Conservation (phyloP, 2,888 invertebrate genomes). For the Pediacus dermestoides region DNA sequence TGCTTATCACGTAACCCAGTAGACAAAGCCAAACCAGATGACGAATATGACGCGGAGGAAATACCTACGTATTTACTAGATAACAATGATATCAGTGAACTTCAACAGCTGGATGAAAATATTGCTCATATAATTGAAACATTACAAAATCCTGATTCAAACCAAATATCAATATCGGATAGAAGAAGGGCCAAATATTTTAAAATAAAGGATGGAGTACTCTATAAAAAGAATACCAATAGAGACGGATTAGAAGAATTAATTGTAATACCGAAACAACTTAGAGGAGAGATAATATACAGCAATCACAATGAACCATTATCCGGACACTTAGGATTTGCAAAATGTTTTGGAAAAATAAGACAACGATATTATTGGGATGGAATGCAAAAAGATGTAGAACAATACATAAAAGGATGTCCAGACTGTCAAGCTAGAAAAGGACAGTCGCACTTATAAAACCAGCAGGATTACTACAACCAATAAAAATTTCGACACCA, state of each 20-base stretch:
- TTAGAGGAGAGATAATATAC: slow-evolving; percentile 22
- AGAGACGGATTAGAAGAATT: too few species aligned
- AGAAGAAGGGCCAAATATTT: slow-evolving; percentile 22
- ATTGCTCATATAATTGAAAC: slow-evolving; percentile 17
- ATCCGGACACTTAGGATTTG: slow-evolving; percentile 12
- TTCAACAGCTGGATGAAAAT: slow-evolving; percentile 16
- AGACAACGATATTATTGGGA: too few species aligned
- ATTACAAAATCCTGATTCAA: slow-evolving; percentile 13
- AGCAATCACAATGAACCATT: too few species aligned
- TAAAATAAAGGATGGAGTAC: slow-evolving; percentile 15
- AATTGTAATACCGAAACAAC: too few species aligned
- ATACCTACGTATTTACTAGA: slow-evolving; percentile 18
- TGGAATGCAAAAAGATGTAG: too few species aligned
- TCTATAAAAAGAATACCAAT: slow-evolving; percentile 19
- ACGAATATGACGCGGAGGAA: slow-evolving; percentile 10
- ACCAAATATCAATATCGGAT: too few species aligned
- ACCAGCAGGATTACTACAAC: too few species aligned
- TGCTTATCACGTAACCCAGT: slow-evolving; percentile 21
- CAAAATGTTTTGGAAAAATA: slow-evolving; percentile 21
- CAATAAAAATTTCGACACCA: too few species aligned
- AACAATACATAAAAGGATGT: too few species aligned
- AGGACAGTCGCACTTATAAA: too few species aligned
- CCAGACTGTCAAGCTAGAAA: slow-evolving; percentile 27
- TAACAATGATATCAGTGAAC: slow-evolving; percentile 12
- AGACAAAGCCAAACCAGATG: neutral